Conservation (phyloP, 2,888 invertebrate genomes). For the Gastracanthus pulcherrimus region DNA sequence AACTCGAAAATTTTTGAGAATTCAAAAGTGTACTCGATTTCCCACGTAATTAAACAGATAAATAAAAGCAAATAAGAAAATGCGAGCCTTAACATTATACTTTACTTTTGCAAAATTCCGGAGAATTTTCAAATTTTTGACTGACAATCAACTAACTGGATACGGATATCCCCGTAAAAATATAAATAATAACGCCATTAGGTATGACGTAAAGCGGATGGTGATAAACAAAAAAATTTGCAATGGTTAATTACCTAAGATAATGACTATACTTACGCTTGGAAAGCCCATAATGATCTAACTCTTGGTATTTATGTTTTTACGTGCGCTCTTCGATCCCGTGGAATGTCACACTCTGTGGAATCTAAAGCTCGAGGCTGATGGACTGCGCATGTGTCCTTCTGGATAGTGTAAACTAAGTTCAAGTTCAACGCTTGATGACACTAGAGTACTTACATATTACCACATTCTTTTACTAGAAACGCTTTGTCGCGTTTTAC, state of each 20-base stretch:
- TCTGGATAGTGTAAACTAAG: not conserved
- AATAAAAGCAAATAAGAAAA: too few relatives aligned
- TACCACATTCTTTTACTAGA: not conserved
- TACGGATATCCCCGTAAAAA: not conserved
- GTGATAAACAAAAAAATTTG: not conserved
- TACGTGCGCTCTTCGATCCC: not conserved
- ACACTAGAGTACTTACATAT: not conserved
- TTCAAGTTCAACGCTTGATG: slow-evolving; percentile 6
- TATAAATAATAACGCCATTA: not conserved
- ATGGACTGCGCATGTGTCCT: not conserved
- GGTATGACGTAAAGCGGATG: not conserved
- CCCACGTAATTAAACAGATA: too few relatives aligned
- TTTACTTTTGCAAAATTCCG: too few relatives aligned
- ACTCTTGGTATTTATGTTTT: not conserved
- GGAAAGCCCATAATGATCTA: not conserved
- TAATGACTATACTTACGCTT: slow-evolving; percentile 4
- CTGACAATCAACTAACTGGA: too few relatives aligned
- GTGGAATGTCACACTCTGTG: slow-evolving; percentile 1
- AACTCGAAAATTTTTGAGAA: too few relatives aligned
- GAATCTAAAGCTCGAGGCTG: not conserved
- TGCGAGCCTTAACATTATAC: too few relatives aligned
- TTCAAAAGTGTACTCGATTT: too few relatives aligned
- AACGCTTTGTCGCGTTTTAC: not conserved
- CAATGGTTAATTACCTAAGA: slow-evolving; percentile 1
- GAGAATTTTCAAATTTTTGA: too few relatives aligned